Percentiles rank a stretch among this genome's conserved stretches.
Conservation (phyloP, 1,140 invertebrate species). For the Olivierus martensii region DNA sequence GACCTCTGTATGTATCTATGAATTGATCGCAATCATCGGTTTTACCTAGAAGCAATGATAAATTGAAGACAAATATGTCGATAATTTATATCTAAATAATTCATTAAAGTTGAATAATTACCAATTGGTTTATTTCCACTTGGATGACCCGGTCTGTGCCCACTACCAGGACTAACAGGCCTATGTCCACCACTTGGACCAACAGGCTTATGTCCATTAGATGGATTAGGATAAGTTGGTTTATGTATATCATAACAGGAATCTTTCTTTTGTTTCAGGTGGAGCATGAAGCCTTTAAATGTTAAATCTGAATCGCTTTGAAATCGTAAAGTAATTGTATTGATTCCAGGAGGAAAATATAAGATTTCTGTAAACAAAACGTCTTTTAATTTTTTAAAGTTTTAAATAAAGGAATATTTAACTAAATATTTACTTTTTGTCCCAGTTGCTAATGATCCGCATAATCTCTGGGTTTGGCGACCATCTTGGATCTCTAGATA, state of each 20-base stretch:
- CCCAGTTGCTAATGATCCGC: constrained; percentile 16
- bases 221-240: no score
- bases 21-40: constrained; percentile 10
- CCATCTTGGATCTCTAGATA: constrained; percentile 18
- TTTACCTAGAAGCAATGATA: constrained; percentile 2
- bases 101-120: no score
- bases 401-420: not conserved
- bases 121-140: no score
- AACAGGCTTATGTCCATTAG: no score
- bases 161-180: no score
- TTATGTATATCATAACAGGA: no score
- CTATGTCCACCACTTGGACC: no score
- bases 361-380: constrained; percentile 6
- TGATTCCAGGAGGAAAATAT: constrained; percentile 8
- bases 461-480: constrained; percentile 5
- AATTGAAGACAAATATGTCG: not conserved
- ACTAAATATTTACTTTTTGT: constrained; percentile 18
- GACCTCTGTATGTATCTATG: constrained; percentile 19
- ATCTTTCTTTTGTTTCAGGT: constrained; percentile 14
- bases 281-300: constrained; percentile 19
- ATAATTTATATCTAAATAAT: no score
- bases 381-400: not conserved
- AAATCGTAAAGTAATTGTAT: constrained; percentile 15
- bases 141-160: no score
- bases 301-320: constrained; percentile 13